Percentiles rank a stretch among this genome's conserved stretches.
phyloP scores from a whole-genome alignment of 2,113 vertebrate species.

The Microcebus ravelobensis region DNA sequence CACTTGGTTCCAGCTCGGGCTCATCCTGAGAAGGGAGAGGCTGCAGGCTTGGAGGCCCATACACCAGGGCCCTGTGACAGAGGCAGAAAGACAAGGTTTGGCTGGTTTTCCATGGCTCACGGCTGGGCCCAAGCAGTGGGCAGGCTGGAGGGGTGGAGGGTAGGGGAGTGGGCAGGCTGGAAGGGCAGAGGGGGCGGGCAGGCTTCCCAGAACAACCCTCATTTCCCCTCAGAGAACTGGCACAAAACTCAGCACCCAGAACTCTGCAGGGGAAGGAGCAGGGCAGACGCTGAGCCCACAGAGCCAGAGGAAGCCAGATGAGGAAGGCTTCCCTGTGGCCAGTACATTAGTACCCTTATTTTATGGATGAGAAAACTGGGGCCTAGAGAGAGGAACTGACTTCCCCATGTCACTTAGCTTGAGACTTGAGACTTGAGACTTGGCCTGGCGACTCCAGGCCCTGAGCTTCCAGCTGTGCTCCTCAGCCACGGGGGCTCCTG shows the following conservation, averaged over 20 bases:
- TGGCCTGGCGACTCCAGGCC: background rate
- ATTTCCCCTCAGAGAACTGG: constrained; percentile 28
- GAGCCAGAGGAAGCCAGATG: background rate
- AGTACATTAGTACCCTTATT: background rate
- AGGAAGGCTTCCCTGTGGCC: background rate
- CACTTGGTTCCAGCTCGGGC: no score
- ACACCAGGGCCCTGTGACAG: background rate
- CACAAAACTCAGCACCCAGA: background rate
- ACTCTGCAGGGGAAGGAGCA: background rate
- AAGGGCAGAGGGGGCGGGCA: background rate
- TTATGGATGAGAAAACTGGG: background rate
- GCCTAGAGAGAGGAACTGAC: background rate
- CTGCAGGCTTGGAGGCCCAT: background rate
- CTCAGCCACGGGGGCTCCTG: background rate
- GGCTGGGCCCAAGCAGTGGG: background rate
- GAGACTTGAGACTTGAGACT: no score
- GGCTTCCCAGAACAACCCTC: background rate
- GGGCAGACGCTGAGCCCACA: background rate
- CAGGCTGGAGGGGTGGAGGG: background rate
- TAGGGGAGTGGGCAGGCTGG: background rate
- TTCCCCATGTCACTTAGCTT: background rate
- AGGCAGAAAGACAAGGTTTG: background rate
- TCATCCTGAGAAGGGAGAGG: background rate
- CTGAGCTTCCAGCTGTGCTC: background rate
- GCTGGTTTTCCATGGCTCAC: background rate